Conservation (phyloP, 1,140 invertebrate genomes). For the Nasonia vitripennis region DNA sequence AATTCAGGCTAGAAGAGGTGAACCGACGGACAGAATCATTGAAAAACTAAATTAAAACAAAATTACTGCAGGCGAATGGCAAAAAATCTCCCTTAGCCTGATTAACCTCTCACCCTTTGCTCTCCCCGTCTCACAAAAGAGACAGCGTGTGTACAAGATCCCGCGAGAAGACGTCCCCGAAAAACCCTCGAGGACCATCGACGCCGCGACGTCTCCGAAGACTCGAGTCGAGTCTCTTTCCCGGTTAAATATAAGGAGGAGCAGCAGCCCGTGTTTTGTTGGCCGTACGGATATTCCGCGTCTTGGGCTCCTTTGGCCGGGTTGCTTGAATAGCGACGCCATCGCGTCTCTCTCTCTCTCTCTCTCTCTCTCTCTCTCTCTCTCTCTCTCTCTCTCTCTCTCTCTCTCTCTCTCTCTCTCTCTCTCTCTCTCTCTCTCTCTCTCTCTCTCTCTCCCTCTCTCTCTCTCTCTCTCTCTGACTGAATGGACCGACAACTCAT, state of each 20-base stretch:
- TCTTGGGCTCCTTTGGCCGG: not conserved
- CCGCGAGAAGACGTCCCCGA: not conserved
- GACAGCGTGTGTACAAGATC: not conserved
- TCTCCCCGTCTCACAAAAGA: not conserved
- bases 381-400: not conserved
- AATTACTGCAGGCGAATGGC: too few species aligned
- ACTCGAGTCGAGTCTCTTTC: not conserved
- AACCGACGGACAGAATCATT: too few species aligned
- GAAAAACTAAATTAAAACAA: too few species aligned
- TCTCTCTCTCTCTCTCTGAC: not conserved
- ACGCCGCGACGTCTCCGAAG: constrained; percentile 21
- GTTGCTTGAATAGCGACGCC: not conserved
- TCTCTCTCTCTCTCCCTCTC: too few species aligned
- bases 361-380: not conserved
- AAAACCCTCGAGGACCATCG: constrained; percentile 44
- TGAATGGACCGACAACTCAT: not conserved
- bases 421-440: not conserved
- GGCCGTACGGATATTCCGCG: constrained; percentile 44
- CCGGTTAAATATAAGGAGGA: constrained; percentile 40
- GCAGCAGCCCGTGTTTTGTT: constrained; percentile 36
- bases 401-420: not conserved
- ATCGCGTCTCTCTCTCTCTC: not conserved
- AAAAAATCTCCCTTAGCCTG: too few species aligned
- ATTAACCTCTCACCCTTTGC: constrained; percentile 21
- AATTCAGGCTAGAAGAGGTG: too few species aligned